Evolutionary conservation across 2,113 vertebrate species (phyloP).

Genomic region (Paramormyrops kingsleyae): DNA sequence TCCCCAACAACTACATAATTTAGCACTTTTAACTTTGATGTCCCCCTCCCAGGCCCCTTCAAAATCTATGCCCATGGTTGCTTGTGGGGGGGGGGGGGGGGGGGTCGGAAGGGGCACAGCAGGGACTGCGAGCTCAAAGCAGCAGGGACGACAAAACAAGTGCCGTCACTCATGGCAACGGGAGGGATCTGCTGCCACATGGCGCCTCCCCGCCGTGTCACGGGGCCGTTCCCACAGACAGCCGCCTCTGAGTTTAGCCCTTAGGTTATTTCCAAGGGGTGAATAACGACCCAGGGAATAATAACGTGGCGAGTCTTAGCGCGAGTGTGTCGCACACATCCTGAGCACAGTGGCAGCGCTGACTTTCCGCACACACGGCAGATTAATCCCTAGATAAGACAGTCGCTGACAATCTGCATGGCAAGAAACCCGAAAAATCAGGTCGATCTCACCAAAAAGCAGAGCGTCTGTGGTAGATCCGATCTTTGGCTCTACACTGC

Average conservation of each 20-base stretch:
- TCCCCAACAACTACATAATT: neutral
- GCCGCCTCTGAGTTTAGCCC: slow-evolving; percentile 3
- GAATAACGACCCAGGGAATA: neutral
- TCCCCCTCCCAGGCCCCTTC: neutral
- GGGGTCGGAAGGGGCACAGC: neutral
- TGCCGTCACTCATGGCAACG: neutral
- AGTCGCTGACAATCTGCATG: neutral
- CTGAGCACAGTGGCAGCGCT: neutral
- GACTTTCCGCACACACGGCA: neutral
- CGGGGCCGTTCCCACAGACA: neutral
- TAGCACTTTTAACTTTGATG: neutral
- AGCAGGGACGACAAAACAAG: neutral
- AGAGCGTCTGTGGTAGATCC: neutral
- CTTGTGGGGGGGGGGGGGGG: too few relatives aligned
- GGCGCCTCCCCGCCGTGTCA: neutral
- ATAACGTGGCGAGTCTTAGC: neutral
- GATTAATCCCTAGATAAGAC: neutral
- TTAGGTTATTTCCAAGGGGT: neutral
- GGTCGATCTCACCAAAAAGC: neutral
- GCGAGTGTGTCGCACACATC: neutral
- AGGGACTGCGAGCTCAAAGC: neutral
- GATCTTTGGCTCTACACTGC: neutral
- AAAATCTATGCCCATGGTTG: neutral
- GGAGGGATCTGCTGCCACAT: neutral
- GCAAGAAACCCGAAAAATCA: neutral